A percentile compares a stretch with the other conserved stretches of the same genome.
These are phyloP conservation scores for Lamellibrachia satsuma DNA, from an alignment of 2,888 invertebrate genomes.

Conservation along the genomic window DNA sequence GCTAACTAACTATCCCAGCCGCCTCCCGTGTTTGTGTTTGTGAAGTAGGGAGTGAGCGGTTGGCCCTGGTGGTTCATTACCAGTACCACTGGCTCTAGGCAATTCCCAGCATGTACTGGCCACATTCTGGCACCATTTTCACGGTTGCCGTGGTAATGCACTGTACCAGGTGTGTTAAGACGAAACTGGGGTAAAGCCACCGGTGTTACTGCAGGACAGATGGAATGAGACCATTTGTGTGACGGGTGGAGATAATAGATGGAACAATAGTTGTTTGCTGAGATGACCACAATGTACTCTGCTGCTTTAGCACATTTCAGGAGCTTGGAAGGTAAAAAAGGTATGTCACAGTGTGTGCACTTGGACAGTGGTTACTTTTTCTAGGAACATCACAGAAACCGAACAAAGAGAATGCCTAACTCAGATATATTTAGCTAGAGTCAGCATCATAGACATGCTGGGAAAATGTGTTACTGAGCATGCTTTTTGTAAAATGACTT, in stretches of 20 bases:
- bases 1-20: background rate
- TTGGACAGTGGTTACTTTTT: background rate
- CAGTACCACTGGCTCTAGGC: background rate
- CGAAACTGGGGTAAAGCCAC: background rate
- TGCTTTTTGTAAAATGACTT: background rate
- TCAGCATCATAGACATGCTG: background rate
- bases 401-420: conserved; percentile 1
- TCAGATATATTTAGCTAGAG: background rate
- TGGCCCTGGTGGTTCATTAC: background rate
- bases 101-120: background rate
- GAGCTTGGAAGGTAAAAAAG: background rate
- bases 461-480: background rate
- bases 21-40: background rate
- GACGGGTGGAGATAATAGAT: background rate
- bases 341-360: background rate
- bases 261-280: background rate
- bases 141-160: background rate
- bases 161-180: background rate
- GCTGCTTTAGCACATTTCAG: background rate
- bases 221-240: background rate
- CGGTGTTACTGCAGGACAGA: background rate
- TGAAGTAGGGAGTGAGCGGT: background rate
- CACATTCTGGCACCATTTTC: background rate
- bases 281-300: background rate
- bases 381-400: background rate